Base-by-base conservation (phyloP, 2,888 invertebrate genomes). In the Xylota segnis region DNA sequence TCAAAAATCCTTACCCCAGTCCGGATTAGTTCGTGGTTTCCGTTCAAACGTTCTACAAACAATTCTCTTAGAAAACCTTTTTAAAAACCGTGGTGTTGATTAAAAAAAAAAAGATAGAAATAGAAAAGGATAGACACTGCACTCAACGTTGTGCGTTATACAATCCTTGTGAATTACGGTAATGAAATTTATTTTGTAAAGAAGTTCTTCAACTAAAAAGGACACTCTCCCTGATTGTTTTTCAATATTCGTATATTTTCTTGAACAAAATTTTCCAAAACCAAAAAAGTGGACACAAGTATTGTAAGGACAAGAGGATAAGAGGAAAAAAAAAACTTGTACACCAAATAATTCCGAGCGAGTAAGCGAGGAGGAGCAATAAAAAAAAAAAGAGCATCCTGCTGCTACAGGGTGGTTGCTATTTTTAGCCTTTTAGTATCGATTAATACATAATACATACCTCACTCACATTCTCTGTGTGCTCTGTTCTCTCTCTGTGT, bases 371-470 rank as follows among this genome's bases (percentile, higher is more conserved):
- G 47, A 68, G 59, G 61, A 70, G 23, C 27, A 37, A 71, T 14
- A 47, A 66, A 45, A 68, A 86, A 84, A 34, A 23, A 37, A 86
- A 72, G 82, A 81, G 72, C 86, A 86, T 86, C 86, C 77, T 86
- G 76, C 82, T 75, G 58, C 52, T 71, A 84, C 84, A 81, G 86
- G 86, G 86, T 86, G 82, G 76, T 72, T 86, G 68, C 82, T 86
- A 86, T 86, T 86, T 86, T 86, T 86, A 82, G 86, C 77, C 23
- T 68, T 63, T 58, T 45, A 63, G 52, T 82, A 86, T 86, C 86
- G 86, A 86, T 86, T 86, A 86, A 81, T 86, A 86, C 72, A 86
- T 76, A 81, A 86, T 86, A 86, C 75, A 65, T 79, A 52, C 52
- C 50, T 58, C 74, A 65, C 68, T 77, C 70, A 65, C 47, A 52